These are phyloP conservation scores for Oreochromis niloticus DNA, from an alignment of 2,113 vertebrate genomes.

Conservation along the genomic window DNA sequence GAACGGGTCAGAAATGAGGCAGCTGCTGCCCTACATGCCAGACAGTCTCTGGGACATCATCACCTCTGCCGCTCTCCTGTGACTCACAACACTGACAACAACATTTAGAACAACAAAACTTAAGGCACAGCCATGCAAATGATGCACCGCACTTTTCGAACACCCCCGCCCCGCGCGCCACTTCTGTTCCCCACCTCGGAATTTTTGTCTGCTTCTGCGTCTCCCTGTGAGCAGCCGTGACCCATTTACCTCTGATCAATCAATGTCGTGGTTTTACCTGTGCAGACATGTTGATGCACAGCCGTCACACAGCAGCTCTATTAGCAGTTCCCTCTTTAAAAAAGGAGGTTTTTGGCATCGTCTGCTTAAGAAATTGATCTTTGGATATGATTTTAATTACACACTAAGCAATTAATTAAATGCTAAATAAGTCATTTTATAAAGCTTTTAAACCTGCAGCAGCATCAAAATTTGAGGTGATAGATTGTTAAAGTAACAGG, in stretches of 20 bases:
- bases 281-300: slow-evolving; percentile 29
- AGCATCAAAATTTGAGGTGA: neutral
- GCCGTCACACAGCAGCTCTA: neutral
- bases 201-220: slow-evolving; percentile 12
- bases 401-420: neutral
- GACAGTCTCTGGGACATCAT: slow-evolving; percentile 58
- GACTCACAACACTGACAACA: slow-evolving; percentile 49
- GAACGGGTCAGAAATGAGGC: slow-evolving; percentile 69
- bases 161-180: neutral
- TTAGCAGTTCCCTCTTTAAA: neutral
- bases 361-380: neutral
- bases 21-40: slow-evolving; percentile 69
- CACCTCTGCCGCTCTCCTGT: slow-evolving; percentile 43
- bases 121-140: slow-evolving; percentile 46
- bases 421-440: neutral
- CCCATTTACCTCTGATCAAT: slow-evolving; percentile 53
- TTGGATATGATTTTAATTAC: neutral
- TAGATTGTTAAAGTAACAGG: neutral
- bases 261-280: slow-evolving; percentile 31
- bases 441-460: neutral
- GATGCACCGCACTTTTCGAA: slow-evolving; percentile 7
- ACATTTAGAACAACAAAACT: slow-evolving; percentile 39
- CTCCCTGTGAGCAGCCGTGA: slow-evolving; percentile 13
- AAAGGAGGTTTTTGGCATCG: neutral
- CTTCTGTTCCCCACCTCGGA: neutral